Conservation (phyloP, 1,140 invertebrate species). For the Drosophila repleta region DNA sequence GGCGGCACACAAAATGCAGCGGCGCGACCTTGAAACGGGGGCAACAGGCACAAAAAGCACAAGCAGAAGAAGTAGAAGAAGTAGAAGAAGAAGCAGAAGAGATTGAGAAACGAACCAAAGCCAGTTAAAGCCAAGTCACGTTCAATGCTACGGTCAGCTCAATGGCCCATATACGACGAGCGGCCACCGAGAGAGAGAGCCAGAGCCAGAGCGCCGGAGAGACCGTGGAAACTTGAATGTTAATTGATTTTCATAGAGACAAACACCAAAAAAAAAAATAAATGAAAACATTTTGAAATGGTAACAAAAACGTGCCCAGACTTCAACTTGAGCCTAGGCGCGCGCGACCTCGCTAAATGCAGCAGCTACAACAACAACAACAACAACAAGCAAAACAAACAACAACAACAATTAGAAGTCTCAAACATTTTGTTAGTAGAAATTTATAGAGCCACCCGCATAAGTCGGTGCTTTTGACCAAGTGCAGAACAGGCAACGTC, state of each 20-base stretch:
- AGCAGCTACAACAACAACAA: conserved; percentile 24
- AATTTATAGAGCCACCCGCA: conserved; percentile 43
- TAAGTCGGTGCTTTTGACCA: conserved; percentile 5
- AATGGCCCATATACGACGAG: conserved; percentile 32
- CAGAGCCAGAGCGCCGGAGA: background rate
- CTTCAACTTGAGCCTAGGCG: conserved; percentile 43
- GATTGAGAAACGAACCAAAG: background rate
- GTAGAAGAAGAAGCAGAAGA: background rate
- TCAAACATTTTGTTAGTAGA: conserved; percentile 34
- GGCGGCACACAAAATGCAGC: conserved; percentile 30
- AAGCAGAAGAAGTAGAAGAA: conserved; percentile 19
- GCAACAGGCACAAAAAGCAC: conserved; percentile 3
- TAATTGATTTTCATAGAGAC: conserved; percentile 69
- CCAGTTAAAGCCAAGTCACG: conserved; percentile 65
- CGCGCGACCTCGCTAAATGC: conserved; percentile 51
- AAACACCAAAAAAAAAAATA: conserved; percentile 36
- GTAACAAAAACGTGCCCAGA: conserved; percentile 73
- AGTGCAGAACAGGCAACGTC: background rate
- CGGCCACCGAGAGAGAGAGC: background rate
- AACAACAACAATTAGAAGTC: conserved; percentile 11
- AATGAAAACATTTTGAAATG: conserved; percentile 42
- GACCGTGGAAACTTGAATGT: conserved; percentile 59
- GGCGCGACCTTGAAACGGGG: conserved; percentile 58
- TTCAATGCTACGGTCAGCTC: conserved; percentile 60
- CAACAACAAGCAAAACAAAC: conserved; percentile 10